A percentile compares a stretch with the other conserved stretches of the same genome.
phyloP scores from a whole-genome alignment of 2,113 vertebrate genomes.

The Cettia cetti region DNA sequence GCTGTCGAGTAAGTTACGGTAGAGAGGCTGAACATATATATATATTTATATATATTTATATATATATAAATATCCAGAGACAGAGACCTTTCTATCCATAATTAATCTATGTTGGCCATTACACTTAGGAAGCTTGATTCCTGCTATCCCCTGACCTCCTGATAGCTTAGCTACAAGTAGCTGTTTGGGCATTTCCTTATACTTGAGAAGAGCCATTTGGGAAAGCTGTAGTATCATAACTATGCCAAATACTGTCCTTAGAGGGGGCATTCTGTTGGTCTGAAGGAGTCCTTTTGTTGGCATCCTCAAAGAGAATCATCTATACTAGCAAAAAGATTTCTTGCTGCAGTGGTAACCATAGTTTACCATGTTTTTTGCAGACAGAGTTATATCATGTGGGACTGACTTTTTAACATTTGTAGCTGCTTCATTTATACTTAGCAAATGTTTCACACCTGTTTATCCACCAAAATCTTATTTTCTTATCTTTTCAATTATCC shows the following conservation, averaged over 20 bases:
- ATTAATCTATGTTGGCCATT: neutral
- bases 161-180: neutral
- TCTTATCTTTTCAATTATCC: neutral
- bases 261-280: neutral
- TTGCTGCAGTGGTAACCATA: neutral
- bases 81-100: neutral
- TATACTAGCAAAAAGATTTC: neutral
- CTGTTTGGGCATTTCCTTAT: neutral
- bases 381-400: neutral
- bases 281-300: neutral
- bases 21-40: neutral
- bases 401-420: neutral
- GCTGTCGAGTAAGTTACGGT: neutral
- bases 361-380: rapidly evolving
- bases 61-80: neutral
- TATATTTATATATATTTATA: too few relatives aligned
- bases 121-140: neutral
- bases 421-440: neutral
- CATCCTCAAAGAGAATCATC: neutral
- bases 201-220: neutral
- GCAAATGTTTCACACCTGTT: neutral
- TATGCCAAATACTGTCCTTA: neutral
- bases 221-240: neutral
- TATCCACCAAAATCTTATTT: neutral
- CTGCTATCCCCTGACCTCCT: neutral